Conservation (phyloP, 92 coral and sea anemone genomes). For the Meandrina meandrites region DNA sequence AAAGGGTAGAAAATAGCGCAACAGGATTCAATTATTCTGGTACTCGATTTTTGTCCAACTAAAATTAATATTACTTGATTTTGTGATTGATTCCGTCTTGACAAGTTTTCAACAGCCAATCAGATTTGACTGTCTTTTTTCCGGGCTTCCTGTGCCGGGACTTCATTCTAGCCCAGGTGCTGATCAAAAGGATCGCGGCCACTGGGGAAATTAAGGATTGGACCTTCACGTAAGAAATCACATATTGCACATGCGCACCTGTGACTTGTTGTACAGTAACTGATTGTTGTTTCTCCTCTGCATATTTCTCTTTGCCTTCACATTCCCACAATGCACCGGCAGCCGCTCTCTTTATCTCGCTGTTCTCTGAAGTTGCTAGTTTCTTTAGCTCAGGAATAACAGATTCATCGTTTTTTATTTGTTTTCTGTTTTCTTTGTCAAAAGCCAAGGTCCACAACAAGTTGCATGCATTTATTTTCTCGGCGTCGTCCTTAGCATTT, state of each 20-base stretch:
- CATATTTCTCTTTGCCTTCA: constrained; percentile 58
- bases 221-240: not conserved
- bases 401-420: constrained; percentile 33
- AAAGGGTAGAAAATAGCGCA: too few relatives aligned
- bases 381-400: constrained; percentile 46
- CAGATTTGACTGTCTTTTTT: too few relatives aligned
- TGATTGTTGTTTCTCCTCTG: constrained; percentile 32
- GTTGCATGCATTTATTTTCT: constrained; percentile 44
- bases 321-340: constrained; percentile 85
- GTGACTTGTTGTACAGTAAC: not conserved
- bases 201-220: too few relatives aligned
- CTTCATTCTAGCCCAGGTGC: too few relatives aligned
- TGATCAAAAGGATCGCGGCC: too few relatives aligned
- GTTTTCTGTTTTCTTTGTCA: constrained; percentile 61
- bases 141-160: too few relatives aligned
- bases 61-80: too few relatives aligned
- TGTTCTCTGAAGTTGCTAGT: constrained; percentile 43
- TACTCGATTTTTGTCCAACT: too few relatives aligned
- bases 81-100: too few relatives aligned
- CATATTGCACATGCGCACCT: constrained; percentile 3
- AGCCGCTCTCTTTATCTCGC: constrained; percentile 60
- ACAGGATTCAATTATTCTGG: too few relatives aligned
- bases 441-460: constrained; percentile 76
- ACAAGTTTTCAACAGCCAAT: too few relatives aligned
- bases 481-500: constrained; percentile 59